Conservation (phyloP, 1,140 invertebrate species). For the Pseudobourletiella spinata region DNA sequence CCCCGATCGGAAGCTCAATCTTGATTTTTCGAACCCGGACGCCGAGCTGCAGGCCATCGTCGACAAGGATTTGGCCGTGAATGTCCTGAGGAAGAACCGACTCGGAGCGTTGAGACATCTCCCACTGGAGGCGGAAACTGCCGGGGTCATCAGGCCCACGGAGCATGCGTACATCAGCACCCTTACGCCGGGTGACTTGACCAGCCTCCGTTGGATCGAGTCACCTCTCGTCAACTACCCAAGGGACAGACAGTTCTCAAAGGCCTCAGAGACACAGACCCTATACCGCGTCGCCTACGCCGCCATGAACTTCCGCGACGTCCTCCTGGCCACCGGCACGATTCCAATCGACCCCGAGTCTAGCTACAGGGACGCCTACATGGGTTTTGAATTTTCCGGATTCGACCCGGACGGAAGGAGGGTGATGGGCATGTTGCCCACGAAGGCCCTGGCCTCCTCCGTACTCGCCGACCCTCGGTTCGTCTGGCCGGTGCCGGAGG, state of each 20-base stretch:
- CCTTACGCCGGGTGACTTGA: slow-evolving; percentile 76
- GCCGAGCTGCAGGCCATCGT: too few species aligned
- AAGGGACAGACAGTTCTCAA: slow-evolving; percentile 32
- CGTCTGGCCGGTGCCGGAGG: too few species aligned
- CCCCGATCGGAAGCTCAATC: not conserved
- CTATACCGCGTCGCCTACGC: slow-evolving; percentile 94
- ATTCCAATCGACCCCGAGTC: slow-evolving; percentile 83
- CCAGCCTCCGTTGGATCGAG: slow-evolving; percentile 91
- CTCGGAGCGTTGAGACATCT: slow-evolving; percentile 23
- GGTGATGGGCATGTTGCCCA: too few species aligned
- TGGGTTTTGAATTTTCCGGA: slow-evolving; percentile 91
- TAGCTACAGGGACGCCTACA: slow-evolving; percentile 78
- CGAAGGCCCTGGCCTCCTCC: too few species aligned
- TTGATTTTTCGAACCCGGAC: not conserved
- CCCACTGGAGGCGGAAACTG: not conserved
- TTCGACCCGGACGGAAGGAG: slow-evolving; percentile 56
- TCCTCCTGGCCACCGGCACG: slow-evolving; percentile 95
- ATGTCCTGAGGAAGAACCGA: slow-evolving; percentile 2
- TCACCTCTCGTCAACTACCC: slow-evolving; percentile 41
- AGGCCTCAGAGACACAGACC: slow-evolving; percentile 40
- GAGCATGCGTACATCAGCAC: slow-evolving; percentile 86
- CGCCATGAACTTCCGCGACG: slow-evolving; percentile 91
- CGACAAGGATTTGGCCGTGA: not conserved
- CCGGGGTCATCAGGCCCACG: not conserved
- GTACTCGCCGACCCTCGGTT: too few species aligned